A percentile compares a stretch with the other conserved stretches of the same genome.
These are phyloP conservation scores for Oscheius sp. DNA, from an alignment of 2,888 invertebrate genomes.

Conservation along the genomic window DNA sequence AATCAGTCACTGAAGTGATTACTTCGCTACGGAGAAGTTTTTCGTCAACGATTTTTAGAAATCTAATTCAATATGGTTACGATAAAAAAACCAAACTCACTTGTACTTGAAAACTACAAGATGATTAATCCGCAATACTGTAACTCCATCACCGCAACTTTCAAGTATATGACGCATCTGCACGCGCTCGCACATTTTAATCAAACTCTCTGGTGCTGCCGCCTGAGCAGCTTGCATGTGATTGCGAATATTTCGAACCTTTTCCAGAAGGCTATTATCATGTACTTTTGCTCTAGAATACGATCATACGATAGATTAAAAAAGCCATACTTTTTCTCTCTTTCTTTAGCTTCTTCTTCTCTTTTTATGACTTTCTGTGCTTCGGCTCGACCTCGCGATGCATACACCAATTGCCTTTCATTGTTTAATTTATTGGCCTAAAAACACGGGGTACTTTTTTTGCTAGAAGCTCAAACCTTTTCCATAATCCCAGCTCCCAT, in stretches of 20 bases:
- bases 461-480: slow-evolving; percentile 1
- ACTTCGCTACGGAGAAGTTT: neutral
- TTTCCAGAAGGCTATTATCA: slow-evolving; percentile 7
- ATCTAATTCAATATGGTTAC: neutral
- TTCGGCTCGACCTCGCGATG: slow-evolving; percentile 26
- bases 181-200: slow-evolving; percentile 32
- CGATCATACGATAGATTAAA: too few species aligned
- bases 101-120: slow-evolving; percentile 18
- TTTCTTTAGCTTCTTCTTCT: slow-evolving; percentile 1
- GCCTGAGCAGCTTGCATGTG: slow-evolving; percentile 23
- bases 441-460: too few species aligned
- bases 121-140: slow-evolving; percentile 20
- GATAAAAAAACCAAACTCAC: neutral
- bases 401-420: slow-evolving; percentile 31
- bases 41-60: neutral
- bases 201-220: slow-evolving; percentile 1
- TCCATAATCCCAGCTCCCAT: slow-evolving; percentile 50
- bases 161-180: slow-evolving; percentile 13
- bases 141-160: slow-evolving; percentile 11
- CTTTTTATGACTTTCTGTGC: slow-evolving; percentile 28
- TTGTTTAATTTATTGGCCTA: slow-evolving; percentile 21
- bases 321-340: slow-evolving; percentile 3
- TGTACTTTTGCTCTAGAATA: slow-evolving; percentile 6
- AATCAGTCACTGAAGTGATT: slow-evolving; percentile 13
- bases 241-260: slow-evolving; percentile 10